phyloP scores from a whole-genome alignment of 2,888 invertebrate genomes.

The Dyspetes luteomarginatus region DNA sequence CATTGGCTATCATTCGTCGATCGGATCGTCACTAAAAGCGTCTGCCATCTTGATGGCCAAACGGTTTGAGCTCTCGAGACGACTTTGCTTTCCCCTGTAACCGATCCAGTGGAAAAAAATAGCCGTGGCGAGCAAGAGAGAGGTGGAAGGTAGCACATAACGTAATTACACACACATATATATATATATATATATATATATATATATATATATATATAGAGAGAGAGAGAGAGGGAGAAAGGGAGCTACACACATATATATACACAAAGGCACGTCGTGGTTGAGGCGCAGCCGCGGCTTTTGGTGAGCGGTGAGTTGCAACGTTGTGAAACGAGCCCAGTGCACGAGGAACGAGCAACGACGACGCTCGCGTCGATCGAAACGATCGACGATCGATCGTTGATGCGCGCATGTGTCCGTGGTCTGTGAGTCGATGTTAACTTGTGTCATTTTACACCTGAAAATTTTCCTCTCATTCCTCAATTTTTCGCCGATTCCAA shows the following conservation, averaged over 20 bases:
- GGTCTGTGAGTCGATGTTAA: not conserved
- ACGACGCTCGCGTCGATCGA: conserved; percentile 62
- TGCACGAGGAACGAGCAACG: conserved; percentile 62
- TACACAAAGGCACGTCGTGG: conserved; percentile 9
- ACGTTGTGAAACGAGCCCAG: conserved; percentile 37
- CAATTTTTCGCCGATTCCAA: not conserved
- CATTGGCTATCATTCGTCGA: not conserved
- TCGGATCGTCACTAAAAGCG: not conserved
- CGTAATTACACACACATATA: conserved; percentile 15
- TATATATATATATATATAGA: not conserved
- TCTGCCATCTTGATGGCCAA: not conserved
- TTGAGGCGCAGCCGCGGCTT: conserved; percentile 57
- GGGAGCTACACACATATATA: not conserved
- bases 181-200: not conserved
- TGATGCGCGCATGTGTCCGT: not conserved
- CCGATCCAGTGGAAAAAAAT: conserved; percentile 51
- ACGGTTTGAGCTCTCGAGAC: not conserved
- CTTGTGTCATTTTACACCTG: not conserved
- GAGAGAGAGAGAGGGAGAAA: not conserved
- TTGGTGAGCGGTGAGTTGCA: conserved; percentile 42
- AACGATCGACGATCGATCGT: conserved; percentile 61
- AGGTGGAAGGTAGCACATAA: conserved; percentile 4
- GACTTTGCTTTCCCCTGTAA: conserved; percentile 36
- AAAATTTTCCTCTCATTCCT: not conserved
- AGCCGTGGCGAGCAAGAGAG: conserved; percentile 9